These are phyloP conservation scores for Aphrophora alni DNA, from an alignment of 2,888 invertebrate genomes.

Conservation along the genomic window DNA sequence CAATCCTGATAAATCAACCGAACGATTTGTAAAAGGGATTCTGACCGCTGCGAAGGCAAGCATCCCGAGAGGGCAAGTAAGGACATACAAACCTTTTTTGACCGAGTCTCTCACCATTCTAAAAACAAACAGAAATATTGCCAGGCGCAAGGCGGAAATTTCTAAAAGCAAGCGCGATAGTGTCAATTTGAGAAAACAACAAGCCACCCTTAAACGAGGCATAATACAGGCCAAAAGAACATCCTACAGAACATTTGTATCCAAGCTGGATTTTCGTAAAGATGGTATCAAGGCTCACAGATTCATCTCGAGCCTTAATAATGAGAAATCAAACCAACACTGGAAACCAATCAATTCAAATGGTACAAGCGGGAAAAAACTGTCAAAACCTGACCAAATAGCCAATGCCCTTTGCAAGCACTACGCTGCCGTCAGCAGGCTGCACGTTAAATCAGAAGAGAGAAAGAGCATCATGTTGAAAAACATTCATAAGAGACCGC, in stretches of 20 bases:
- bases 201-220: not conserved
- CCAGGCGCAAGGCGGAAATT: not conserved
- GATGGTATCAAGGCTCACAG: not conserved
- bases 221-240: not conserved
- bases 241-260: not conserved
- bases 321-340: not conserved
- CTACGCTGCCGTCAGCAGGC: too few relatives aligned
- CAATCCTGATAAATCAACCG: not conserved
- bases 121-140: not conserved
- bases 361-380: not conserved
- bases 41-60: not conserved
- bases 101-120: not conserved
- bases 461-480: too few relatives aligned
- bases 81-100: not conserved
- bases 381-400: not conserved
- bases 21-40: not conserved
- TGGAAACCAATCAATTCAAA: not conserved
- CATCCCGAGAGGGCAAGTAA: not conserved
- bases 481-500: too few relatives aligned
- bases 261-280: not conserved
- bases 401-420: not conserved
- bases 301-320: not conserved
- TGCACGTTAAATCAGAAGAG: too few relatives aligned
- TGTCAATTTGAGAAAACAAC: not conserved
- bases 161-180: not conserved